These are phyloP conservation scores for Rhinogobius similis DNA, from an alignment of 2,113 vertebrate genomes.

Conservation along the genomic window DNA sequence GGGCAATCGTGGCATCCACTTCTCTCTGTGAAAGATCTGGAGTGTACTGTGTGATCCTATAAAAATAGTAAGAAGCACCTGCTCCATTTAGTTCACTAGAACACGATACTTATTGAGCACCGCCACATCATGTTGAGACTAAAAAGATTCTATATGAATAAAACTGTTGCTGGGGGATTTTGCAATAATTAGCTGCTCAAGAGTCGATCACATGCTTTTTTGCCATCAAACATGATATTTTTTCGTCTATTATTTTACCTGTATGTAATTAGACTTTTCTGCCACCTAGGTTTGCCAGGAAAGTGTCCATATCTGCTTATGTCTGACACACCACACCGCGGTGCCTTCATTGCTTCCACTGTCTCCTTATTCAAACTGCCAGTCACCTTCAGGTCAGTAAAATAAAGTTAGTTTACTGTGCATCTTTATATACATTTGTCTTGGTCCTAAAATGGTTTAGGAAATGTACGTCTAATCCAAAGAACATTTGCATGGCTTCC, in stretches of 20 bases:
- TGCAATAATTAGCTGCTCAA: background rate
- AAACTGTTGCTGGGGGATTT: background rate
- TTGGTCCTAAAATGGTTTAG: background rate
- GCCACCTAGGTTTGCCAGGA: conserved; percentile 70
- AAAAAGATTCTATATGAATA: no score
- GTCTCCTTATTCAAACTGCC: conserved; percentile 73
- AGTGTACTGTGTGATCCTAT: conserved; percentile 75
- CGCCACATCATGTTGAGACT: background rate
- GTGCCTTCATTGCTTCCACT: conserved; percentile 69
- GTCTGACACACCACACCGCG: conserved; percentile 73
- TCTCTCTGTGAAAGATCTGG: conserved; percentile 54
- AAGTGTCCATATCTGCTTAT: conserved; percentile 75
- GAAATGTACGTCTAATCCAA: conserved; percentile 64
- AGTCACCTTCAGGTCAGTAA: conserved; percentile 46
- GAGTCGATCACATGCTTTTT: no score
- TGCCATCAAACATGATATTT: no score
- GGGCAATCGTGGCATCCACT: conserved; percentile 64
- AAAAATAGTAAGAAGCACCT: background rate
- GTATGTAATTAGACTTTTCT: conserved; percentile 77
- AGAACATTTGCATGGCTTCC: conserved; percentile 75
- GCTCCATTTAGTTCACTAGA: no score
- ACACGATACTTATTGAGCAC: no score
- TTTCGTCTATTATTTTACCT: conserved; percentile 53
- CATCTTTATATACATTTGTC: background rate
- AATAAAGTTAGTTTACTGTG: background rate